A percentile compares a stretch with the other conserved stretches of the same genome.
Conservation (phyloP, 1,140 invertebrate species). For the Stratiolaelaps scimitus region DNA sequence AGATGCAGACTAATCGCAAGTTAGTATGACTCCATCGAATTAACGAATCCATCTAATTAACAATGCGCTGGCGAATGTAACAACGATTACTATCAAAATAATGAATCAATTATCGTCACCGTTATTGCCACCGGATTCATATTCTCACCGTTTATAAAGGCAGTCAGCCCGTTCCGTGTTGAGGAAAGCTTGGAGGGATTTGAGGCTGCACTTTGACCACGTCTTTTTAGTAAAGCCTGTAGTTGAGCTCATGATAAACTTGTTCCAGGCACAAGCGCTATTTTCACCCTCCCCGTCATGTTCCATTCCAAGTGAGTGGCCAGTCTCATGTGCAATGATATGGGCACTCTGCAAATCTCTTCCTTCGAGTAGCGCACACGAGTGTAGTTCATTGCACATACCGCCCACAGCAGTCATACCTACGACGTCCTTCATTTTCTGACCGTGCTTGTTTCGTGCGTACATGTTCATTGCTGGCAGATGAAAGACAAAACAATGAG, state of each 20-base stretch:
- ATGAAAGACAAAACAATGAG: too few species aligned
- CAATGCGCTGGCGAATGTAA: too few species aligned
- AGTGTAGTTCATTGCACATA: conserved; percentile 25
- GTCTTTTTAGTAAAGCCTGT: conserved; percentile 15
- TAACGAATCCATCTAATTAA: too few species aligned
- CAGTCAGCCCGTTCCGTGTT: conserved; percentile 16
- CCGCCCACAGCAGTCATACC: conserved; percentile 19
- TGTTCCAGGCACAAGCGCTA: conserved; percentile 1
- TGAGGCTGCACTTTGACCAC: conserved; percentile 16
- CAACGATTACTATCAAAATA: too few species aligned
- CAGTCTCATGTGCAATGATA: conserved; percentile 19
- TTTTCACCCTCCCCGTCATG: conserved; percentile 20
- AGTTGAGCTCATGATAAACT: background rate
- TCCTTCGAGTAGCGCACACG: conserved; percentile 3
- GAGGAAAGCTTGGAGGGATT: conserved; percentile 3
- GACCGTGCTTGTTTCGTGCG: conserved; percentile 13
- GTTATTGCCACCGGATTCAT: too few species aligned
- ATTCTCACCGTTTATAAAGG: conserved; percentile 16
- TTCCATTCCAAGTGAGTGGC: conserved; percentile 25
- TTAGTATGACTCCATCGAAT: too few species aligned
- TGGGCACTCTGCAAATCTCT: conserved; percentile 27
- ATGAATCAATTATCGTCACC: too few species aligned
- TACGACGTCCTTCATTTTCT: conserved; percentile 21
- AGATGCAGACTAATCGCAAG: too few species aligned
- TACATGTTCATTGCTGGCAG: conserved; percentile 15